Evolutionary conservation across 2,888 invertebrate species (phyloP), one percentile per base, ranked within the genome.

Genomic region (Sthenelais limicola): DNA sequence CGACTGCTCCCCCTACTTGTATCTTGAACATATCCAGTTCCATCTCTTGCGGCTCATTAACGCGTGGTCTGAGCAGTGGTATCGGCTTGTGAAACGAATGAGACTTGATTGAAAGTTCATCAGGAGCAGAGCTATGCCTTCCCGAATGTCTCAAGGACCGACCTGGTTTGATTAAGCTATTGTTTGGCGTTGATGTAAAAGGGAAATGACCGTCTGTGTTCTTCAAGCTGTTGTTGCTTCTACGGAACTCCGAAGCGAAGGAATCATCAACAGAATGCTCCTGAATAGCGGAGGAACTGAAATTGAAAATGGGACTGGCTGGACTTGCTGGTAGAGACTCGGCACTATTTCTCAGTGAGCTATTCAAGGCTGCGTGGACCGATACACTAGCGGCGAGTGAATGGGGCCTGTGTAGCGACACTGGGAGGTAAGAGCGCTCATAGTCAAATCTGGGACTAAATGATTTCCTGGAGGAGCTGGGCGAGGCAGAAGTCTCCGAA

Each of bases 311-410:
- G n/a, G 35, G 35, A 28, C 38, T 62, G 15, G 24, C 26, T 4
- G 38, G 38, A 18, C 38, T 28, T 1, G 62, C 21, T 24, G 62
- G 38, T 15, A 38, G 9, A 43, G 18, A 18, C 12, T 43, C 62
- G 5, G 35, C n/a, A 3, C 38, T 43, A n/a, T 62, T 35, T 43
- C 38, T 35, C 21, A 62, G 5, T 3, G 38, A 35, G 24, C 38
- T 43, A 62, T 62, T 62, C 24, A 62, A 28, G 15, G 62, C 62
- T 9, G 62, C 62, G 43, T 62, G 62, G 15, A 62, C 62, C n/a
- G 62, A 62, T 18, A 62, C 62, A 21, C 62, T 62, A 24, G 62
- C 62, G 35, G 62, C 62, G 2, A 62, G 38, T 24, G 62, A 62
- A 38, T 62, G 62, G 7, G 62, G 38, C 24, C 35, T 24, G 38